Evolutionary conservation across 2,797 vertebrate species (phyloP).

Genomic region (Spinus pinus): DNA sequence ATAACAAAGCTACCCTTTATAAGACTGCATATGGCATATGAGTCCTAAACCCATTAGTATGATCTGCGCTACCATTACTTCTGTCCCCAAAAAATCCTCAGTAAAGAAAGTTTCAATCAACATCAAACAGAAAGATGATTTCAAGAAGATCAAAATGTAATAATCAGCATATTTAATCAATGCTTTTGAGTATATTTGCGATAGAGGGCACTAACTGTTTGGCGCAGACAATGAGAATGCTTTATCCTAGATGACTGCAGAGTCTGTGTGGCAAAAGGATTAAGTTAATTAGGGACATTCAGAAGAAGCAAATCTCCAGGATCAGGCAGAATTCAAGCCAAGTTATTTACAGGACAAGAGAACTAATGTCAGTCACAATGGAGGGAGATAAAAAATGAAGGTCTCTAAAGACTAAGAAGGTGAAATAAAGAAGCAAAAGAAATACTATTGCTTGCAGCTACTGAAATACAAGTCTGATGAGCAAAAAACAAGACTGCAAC

Average conservation of each 20-base stretch:
- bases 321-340: constrained; percentile 28
- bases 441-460: fast-evolving
- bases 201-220: neutral
- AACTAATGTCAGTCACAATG: neutral
- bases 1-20: neutral
- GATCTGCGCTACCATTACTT: neutral
- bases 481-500: neutral
- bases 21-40: neutral
- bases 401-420: neutral
- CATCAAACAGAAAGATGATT: neutral
- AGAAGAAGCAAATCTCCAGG: constrained; percentile 45
- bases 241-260: constrained; percentile 38
- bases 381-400: neutral
- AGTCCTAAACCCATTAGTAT: neutral
- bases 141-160: neutral
- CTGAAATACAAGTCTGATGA: fast-evolving
- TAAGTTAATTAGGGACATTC: constrained; percentile 34
- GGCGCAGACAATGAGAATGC: constrained; percentile 1
- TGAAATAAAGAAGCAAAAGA: neutral
- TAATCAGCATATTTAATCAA: neutral
- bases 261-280: constrained; percentile 26
- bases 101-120: neutral
- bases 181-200: neutral
- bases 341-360: constrained; percentile 8
- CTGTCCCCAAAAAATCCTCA: neutral